A percentile compares a stretch with the other conserved stretches of the same genome.
Evolutionary conservation across 2,888 invertebrate genomes (phyloP).

Genomic region (Hypsopygia costalis): DNA sequence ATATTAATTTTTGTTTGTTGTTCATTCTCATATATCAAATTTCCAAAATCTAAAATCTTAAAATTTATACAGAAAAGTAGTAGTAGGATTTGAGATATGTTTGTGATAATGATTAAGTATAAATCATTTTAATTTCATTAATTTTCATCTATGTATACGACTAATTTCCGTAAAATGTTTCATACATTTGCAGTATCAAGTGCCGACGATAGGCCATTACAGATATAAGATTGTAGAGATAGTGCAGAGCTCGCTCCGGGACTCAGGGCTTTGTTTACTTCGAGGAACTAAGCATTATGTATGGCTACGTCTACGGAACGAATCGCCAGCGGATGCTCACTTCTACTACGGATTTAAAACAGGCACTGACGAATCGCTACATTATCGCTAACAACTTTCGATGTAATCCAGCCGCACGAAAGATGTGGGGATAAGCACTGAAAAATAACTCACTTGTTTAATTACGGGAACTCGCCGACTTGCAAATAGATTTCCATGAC

Average conservation of each 20-base stretch:
- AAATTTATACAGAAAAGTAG: too few species aligned
- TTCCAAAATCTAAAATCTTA: too few species aligned
- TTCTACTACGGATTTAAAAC: conserved; percentile 58
- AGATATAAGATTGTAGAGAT: conserved; percentile 7
- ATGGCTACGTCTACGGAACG: conserved; percentile 52
- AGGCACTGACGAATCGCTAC: conserved; percentile 66
- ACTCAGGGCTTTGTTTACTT: conserved; percentile 20
- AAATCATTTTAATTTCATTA: too few species aligned
- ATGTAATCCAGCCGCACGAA: conserved; percentile 48
- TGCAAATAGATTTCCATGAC: conserved; percentile 21
- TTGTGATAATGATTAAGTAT: too few species aligned
- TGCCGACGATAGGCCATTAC: conserved; percentile 4
- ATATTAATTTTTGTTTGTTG: too few species aligned
- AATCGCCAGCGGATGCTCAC: conserved; percentile 54
- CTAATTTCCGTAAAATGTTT: too few species aligned
- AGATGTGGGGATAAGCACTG: conserved; percentile 41
- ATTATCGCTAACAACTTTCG: conserved; percentile 63
- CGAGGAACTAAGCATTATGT: conserved; percentile 58
- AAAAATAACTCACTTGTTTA: conserved; percentile 31
- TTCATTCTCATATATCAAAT: too few species aligned
- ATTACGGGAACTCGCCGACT: conserved; percentile 17
- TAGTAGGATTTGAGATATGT: too few species aligned
- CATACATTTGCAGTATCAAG: not conserved
- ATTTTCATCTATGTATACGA: too few species aligned
- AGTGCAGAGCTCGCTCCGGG: conserved; percentile 1